Percentiles rank a stretch among this genome's conserved stretches.
phyloP scores from a whole-genome alignment of 2,888 invertebrate genomes.

The Campaea margaritaria region DNA sequence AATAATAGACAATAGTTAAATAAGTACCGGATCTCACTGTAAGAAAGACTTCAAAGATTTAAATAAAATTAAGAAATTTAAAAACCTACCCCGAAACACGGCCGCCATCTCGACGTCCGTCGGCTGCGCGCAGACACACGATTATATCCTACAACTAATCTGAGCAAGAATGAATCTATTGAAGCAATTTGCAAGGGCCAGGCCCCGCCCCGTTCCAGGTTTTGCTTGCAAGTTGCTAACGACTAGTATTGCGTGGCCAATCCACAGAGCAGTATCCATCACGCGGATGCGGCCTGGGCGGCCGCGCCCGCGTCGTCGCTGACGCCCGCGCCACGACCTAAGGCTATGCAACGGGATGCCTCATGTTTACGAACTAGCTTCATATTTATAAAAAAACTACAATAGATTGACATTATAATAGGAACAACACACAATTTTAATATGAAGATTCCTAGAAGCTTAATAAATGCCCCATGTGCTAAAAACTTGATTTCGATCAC shows the following conservation, averaged over 20 bases:
- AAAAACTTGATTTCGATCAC: too few species aligned
- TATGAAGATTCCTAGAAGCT: too few species aligned
- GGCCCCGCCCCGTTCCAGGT: background rate
- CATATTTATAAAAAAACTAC: conserved; percentile 1
- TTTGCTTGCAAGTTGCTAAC: background rate
- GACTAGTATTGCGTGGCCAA: background rate
- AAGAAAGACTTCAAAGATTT: too few species aligned
- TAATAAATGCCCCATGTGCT: too few species aligned
- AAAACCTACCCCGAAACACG: background rate
- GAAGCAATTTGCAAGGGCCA: background rate
- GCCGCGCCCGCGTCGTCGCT: too few species aligned
- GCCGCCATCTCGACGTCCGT: conserved; percentile 3
- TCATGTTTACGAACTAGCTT: background rate
- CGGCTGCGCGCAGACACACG: background rate
- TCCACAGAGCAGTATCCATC: background rate
- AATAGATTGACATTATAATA: too few species aligned
- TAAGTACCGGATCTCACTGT: too few species aligned
- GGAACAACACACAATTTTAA: too few species aligned
- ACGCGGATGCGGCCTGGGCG: too few species aligned
- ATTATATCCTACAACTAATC: background rate
- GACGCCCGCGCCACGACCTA: too few species aligned
- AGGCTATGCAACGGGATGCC: conserved; percentile 1
- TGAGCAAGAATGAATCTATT: background rate
- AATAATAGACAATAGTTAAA: too few species aligned
- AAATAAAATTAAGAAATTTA: background rate